Evolutionary conservation across 2,797 vertebrate genomes (phyloP).

Genomic region (Pelobates cultripes): DNA sequence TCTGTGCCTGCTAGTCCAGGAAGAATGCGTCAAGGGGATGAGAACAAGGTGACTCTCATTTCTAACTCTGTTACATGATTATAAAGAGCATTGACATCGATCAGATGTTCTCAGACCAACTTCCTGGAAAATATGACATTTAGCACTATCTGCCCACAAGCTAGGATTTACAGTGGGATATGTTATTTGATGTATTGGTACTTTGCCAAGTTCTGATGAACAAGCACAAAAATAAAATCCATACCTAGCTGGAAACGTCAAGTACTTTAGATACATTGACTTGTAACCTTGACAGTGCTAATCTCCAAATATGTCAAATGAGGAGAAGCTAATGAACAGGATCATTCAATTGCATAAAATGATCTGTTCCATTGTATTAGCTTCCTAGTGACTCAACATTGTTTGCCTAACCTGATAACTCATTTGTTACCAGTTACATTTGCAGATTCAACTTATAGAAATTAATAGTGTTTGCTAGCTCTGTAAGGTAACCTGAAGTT

Average conservation of each 20-base stretch:
- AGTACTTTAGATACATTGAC: not conserved
- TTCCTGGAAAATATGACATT: not conserved
- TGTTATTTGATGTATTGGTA: not conserved
- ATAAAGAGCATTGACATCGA: too few relatives aligned
- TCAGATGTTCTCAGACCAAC: not conserved
- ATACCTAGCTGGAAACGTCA: not conserved
- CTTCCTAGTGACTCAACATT: not conserved
- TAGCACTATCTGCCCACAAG: not conserved
- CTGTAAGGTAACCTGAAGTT: too few relatives aligned
- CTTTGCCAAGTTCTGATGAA: not conserved
- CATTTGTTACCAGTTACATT: too few relatives aligned
- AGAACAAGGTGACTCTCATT: slow-evolving; percentile 83
- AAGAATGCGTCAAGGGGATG: slow-evolving; percentile 89
- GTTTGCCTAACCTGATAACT: too few relatives aligned
- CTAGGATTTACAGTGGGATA: not conserved
- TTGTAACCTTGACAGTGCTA: not conserved
- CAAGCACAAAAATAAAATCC: not conserved
- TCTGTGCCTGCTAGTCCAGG: slow-evolving; percentile 96
- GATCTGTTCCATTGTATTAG: not conserved
- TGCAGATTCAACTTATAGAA: too few relatives aligned
- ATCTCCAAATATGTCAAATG: not conserved
- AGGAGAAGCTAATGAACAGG: not conserved
- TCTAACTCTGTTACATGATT: not conserved
- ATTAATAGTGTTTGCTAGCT: too few relatives aligned
- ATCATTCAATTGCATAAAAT: not conserved